These are phyloP conservation scores for Lordiphosa mommai DNA, from an alignment of 1,140 invertebrate species.

Conservation along the genomic window DNA sequence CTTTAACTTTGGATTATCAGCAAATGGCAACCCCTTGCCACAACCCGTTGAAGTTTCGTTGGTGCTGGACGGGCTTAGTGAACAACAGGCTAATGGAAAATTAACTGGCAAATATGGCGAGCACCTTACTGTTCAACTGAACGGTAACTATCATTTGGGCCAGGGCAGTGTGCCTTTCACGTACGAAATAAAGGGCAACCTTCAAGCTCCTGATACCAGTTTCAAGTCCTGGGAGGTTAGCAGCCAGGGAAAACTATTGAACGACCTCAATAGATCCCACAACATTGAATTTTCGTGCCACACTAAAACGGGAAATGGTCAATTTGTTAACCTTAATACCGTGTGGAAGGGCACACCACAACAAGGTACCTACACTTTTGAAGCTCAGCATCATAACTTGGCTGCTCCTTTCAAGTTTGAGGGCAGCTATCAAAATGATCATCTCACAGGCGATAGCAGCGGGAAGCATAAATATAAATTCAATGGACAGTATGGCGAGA, in stretches of 20 bases:
- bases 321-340: slow-evolving; percentile 39
- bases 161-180: slow-evolving; percentile 73
- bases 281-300: slow-evolving; percentile 34
- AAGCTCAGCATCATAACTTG: slow-evolving; percentile 42
- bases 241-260: slow-evolving; percentile 57
- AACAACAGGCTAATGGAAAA: slow-evolving; percentile 36
- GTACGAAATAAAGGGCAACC: slow-evolving; percentile 70
- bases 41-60: slow-evolving; percentile 65
- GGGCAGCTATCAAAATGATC: slow-evolving; percentile 44
- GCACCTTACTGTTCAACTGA: slow-evolving; percentile 34
- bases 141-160: slow-evolving; percentile 80
- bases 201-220: slow-evolving; percentile 81
- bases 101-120: slow-evolving; percentile 52
- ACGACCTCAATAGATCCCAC: slow-evolving; percentile 1
- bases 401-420: slow-evolving; percentile 41
- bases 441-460: slow-evolving; percentile 15
- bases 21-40: slow-evolving; percentile 78
- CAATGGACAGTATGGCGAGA: slow-evolving; percentile 39
- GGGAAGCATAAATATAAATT: slow-evolving; percentile 39
- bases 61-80: slow-evolving; percentile 54
- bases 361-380: slow-evolving; percentile 46
- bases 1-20: slow-evolving; percentile 31
- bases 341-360: slow-evolving; percentile 29
- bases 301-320: slow-evolving; percentile 36
- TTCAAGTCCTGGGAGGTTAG: slow-evolving; percentile 79